Evolutionary conservation across 2,113 vertebrate genomes (phyloP).

Genomic region (Pyrgilauda ruficollis): DNA sequence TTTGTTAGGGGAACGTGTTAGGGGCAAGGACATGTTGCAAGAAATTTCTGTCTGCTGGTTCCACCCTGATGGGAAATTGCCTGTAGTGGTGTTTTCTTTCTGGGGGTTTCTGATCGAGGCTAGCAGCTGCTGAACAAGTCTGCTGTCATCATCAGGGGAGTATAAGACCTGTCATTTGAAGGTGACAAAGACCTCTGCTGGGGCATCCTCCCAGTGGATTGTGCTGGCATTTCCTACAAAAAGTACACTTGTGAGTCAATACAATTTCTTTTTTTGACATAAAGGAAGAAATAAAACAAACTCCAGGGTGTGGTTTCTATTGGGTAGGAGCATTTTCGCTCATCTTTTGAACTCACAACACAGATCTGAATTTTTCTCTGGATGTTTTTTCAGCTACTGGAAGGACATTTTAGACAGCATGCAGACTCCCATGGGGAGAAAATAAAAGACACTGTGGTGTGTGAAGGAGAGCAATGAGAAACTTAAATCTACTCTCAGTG

Average conservation of each 20-base stretch:
- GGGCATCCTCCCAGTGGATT: background rate
- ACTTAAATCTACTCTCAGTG: background rate
- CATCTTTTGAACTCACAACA: background rate
- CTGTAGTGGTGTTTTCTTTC: background rate
- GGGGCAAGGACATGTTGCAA: background rate
- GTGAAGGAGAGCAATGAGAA: background rate
- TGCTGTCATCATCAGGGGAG: background rate
- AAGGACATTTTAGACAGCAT: background rate
- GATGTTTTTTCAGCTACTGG: background rate
- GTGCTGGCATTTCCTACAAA: background rate
- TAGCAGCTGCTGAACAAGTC: background rate
- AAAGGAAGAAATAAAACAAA: background rate
- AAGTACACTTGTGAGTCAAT: background rate
- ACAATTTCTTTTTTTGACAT: background rate
- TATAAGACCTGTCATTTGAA: background rate
- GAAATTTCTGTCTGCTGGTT: background rate
- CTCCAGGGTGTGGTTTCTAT: background rate
- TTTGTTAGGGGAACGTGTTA: accelerated
- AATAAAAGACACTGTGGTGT: background rate
- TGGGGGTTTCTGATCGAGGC: background rate
- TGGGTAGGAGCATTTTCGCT: background rate
- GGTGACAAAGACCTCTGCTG: background rate
- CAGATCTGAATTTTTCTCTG: background rate
- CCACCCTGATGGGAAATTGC: background rate
- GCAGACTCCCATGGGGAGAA: background rate